Evolutionary conservation across 2,888 invertebrate species (phyloP).

Genomic region (Acanthoscelides obtectus): DNA sequence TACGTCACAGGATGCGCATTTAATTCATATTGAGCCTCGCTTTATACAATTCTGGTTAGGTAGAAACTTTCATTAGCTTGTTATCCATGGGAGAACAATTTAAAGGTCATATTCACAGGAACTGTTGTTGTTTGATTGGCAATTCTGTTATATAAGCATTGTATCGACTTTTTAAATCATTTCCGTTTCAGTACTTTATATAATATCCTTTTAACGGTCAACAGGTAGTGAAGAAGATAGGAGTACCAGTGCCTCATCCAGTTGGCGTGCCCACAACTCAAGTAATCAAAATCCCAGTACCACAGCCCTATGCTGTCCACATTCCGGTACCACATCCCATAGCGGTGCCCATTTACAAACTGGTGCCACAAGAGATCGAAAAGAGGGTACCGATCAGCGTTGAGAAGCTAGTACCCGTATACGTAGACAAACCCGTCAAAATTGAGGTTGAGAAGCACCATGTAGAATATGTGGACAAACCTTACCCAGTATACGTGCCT

Average conservation of each 20-base stretch:
- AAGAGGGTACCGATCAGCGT: conserved; percentile 70
- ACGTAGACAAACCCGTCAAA: conserved; percentile 69
- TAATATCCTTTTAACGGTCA: no score
- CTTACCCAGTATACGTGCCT: conserved; percentile 69
- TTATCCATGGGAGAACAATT: no score
- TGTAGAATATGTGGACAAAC: conserved; percentile 59
- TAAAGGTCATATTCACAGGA: no score
- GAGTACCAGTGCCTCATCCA: conserved; percentile 67
- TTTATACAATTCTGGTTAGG: no score
- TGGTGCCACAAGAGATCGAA: conserved; percentile 67
- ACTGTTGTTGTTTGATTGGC: no score
- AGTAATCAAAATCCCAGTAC: conserved; percentile 64
- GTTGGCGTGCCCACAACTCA: conserved; percentile 69
- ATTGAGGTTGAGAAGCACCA: conserved; percentile 72
- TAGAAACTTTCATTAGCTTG: no score
- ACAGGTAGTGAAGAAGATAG: conserved; percentile 59
- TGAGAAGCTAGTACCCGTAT: conserved; percentile 66
- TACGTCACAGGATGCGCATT: no score
- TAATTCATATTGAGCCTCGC: no score
- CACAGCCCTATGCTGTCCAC: conserved; percentile 71
- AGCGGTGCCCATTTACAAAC: conserved; percentile 67
- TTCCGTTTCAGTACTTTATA: no score
- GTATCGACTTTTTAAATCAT: no score
- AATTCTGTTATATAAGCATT: no score
- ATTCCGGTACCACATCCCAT: conserved; percentile 68